A percentile compares a stretch with the other conserved stretches of the same genome.
Evolutionary conservation across 2,888 invertebrate genomes (phyloP).

Genomic region (Aelia acuminata): DNA sequence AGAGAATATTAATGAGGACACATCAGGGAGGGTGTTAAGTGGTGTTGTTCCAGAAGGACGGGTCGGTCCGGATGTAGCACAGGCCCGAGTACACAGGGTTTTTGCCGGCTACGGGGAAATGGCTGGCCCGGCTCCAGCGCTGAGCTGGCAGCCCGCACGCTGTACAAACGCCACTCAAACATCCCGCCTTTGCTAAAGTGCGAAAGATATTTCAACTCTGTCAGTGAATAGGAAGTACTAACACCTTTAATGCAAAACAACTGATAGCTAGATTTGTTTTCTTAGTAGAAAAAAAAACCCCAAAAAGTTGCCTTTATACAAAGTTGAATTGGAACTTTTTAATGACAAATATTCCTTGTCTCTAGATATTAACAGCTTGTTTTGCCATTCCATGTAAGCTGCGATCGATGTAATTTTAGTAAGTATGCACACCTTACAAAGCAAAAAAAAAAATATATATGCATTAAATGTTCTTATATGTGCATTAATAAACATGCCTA

Average conservation of each 20-base stretch:
- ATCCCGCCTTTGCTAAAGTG: neutral
- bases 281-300: too few relatives aligned
- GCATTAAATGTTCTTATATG: too few relatives aligned
- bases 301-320: too few relatives aligned
- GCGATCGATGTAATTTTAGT: too few relatives aligned
- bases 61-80: neutral
- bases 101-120: neutral
- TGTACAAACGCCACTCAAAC: neutral
- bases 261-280: too few relatives aligned
- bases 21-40: neutral
- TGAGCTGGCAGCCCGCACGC: neutral
- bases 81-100: neutral
- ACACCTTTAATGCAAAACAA: neutral
- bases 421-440: too few relatives aligned
- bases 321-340: too few relatives aligned
- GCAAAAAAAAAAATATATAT: too few relatives aligned
- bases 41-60: neutral
- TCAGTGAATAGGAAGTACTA: neutral
- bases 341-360: too few relatives aligned
- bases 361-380: too few relatives aligned
- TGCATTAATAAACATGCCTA: too few relatives aligned
- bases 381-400: too few relatives aligned
- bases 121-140: neutral
- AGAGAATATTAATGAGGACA: neutral
- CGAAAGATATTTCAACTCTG: neutral